Percentiles rank a stretch among this genome's conserved stretches.
Conservation (phyloP, 1,140 invertebrate species). For the Brachionus rubens region DNA sequence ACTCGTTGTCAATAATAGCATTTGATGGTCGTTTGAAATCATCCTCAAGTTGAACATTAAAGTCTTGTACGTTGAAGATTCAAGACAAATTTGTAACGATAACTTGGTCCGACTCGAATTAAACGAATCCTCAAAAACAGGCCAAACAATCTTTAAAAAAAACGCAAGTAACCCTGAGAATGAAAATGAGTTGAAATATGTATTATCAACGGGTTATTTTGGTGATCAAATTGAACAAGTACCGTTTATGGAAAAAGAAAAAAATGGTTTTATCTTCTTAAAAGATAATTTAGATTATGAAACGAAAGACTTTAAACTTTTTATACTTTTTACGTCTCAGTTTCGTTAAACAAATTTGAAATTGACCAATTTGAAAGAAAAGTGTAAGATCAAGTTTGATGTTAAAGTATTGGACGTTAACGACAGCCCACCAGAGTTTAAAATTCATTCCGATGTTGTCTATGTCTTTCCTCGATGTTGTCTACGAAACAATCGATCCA, state of each 20-base stretch:
- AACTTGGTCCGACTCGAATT: neutral
- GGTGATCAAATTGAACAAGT: neutral
- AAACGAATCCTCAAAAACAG: neutral
- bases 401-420: constrained; percentile 10
- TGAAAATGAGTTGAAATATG: neutral
- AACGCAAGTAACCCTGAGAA: neutral
- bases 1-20: neutral
- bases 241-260: constrained; percentile 2
- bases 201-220: neutral
- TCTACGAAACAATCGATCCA: neutral
- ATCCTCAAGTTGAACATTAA: neutral
- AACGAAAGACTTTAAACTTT: neutral
- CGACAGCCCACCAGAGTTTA: constrained; percentile 3
- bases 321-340: constrained; percentile 19
- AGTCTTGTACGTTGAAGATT: constrained; percentile 18
- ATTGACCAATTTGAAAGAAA: neutral
- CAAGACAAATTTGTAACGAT: neutral
- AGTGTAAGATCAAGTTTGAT: neutral
- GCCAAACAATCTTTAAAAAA: neutral
- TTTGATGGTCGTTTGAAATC: constrained; percentile 37
- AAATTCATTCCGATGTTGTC: neutral
- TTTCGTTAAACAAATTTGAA: neutral
- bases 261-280: neutral
- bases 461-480: neutral
- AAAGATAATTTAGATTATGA: neutral